Conservation (phyloP, 2,113 vertebrate species). For the Trinectes maculatus region DNA sequence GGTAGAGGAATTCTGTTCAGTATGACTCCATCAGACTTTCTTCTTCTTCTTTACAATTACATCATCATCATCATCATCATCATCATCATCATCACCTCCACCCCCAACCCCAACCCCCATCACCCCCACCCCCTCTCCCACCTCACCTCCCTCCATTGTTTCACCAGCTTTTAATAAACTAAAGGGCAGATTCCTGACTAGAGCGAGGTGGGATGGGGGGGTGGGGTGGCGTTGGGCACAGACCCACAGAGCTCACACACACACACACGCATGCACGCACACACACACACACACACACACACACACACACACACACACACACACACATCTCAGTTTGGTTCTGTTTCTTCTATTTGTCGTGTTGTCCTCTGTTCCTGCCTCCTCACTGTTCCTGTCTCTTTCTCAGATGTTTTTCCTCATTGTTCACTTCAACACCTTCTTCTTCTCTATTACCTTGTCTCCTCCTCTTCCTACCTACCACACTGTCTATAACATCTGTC, state of each 20-base stretch:
- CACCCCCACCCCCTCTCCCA: background rate
- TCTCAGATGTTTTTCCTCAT: conserved; percentile 45
- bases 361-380: conserved; percentile 30
- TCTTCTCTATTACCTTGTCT: conserved; percentile 33
- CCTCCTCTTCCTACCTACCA: conserved; percentile 63
- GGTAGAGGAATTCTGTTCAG: too few relatives aligned
- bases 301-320: conserved; percentile 34
- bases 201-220: conserved; percentile 8
- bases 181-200: conserved; percentile 84
- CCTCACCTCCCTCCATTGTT: conserved; percentile 78
- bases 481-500: conserved; percentile 69
- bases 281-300: conserved; percentile 30
- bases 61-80: conserved; percentile 32
- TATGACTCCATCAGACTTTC: background rate
- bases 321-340: conserved; percentile 68
- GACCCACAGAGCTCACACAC: conserved; percentile 56
- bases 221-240: background rate
- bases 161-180: conserved; percentile 87
- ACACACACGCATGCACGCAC: too few relatives aligned
- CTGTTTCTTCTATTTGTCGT: conserved; percentile 61
- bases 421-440: conserved; percentile 65
- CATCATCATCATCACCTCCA: too few relatives aligned
- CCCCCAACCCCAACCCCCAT: background rate
- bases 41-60: conserved; percentile 28
- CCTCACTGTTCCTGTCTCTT: conserved; percentile 14